These are phyloP conservation scores for Takifugu flavidus DNA, from an alignment of 2,113 vertebrate genomes.

Conservation along the genomic window DNA sequence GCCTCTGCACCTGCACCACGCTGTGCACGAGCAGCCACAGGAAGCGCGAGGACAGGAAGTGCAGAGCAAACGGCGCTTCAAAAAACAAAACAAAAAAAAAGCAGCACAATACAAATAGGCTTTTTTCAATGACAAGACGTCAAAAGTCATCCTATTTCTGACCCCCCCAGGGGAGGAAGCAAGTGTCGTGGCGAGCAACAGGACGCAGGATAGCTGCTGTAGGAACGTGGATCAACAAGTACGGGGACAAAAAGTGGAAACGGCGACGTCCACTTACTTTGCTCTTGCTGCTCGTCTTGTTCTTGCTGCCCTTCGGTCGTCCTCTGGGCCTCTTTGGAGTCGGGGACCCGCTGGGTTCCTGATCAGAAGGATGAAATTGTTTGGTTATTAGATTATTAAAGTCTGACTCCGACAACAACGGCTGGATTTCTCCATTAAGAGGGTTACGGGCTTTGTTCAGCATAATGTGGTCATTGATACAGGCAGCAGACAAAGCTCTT, in stretches of 20 bases:
- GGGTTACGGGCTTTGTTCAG: too few species aligned
- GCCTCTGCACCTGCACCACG: constrained; percentile 73
- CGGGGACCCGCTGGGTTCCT: constrained; percentile 91
- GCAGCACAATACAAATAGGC: background rate
- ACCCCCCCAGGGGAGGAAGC: constrained; percentile 27
- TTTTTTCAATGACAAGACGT: constrained; percentile 43
- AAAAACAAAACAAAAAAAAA: constrained; percentile 7
- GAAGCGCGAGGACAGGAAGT: constrained; percentile 72
- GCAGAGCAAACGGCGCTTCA: constrained; percentile 47
- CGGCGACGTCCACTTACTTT: constrained; percentile 77
- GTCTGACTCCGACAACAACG: too few species aligned
- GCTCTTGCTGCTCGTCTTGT: constrained; percentile 83
- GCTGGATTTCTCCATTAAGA: too few species aligned
- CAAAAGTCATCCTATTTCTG: constrained; percentile 45
- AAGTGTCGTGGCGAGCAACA: constrained; percentile 32
- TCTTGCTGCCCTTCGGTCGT: constrained; percentile 95
- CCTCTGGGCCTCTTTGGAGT: constrained; percentile 92
- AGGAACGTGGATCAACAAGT: constrained; percentile 17
- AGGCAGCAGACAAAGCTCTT: constrained; percentile 4
- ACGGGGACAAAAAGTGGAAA: background rate
- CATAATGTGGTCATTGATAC: too few species aligned
- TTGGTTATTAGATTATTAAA: background rate
- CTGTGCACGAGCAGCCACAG: constrained; percentile 66
- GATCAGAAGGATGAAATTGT: constrained; percentile 7
- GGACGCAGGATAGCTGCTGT: constrained; percentile 47